Percentiles rank a stretch among this genome's conserved stretches.
phyloP scores from a whole-genome alignment of 2,888 invertebrate genomes.

The Drosophila helvetica region DNA sequence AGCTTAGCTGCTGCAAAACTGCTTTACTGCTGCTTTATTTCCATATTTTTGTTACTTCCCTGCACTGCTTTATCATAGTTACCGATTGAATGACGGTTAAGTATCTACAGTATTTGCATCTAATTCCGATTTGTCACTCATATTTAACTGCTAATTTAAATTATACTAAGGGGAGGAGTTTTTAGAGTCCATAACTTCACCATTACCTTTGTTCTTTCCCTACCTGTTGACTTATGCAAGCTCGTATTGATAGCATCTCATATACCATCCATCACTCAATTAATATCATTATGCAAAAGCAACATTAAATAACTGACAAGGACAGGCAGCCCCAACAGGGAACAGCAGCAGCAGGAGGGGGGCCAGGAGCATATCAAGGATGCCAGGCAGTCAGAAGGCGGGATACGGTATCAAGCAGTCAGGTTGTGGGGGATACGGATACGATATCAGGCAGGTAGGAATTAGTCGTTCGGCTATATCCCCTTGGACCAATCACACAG shows the following conservation, averaged over 20 bases:
- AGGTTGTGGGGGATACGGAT: not conserved
- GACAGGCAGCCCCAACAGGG: constrained; percentile 1
- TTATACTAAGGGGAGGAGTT: not conserved
- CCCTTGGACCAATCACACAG: constrained; percentile 64
- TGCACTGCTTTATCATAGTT: not conserved
- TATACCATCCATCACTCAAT: constrained; percentile 69
- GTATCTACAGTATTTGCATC: not conserved
- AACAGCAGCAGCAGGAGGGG: not conserved
- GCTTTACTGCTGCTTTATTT: not conserved
- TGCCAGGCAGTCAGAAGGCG: not conserved
- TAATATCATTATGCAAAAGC: constrained; percentile 63
- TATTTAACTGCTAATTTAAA: not conserved
- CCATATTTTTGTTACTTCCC: not conserved
- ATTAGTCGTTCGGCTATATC: constrained; percentile 32
- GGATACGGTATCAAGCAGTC: not conserved
- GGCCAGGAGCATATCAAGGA: too few species aligned
- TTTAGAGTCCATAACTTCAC: not conserved
- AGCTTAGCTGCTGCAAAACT: constrained; percentile 54
- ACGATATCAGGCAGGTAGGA: constrained; percentile 6
- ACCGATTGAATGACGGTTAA: not conserved
- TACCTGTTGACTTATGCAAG: not conserved
- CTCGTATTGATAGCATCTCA: constrained; percentile 55
- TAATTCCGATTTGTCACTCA: not conserved
- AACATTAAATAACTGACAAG: constrained; percentile 50
- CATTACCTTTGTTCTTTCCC: not conserved